Conservation (phyloP, 1,140 invertebrate genomes). For the Zaprionus nigranus region DNA sequence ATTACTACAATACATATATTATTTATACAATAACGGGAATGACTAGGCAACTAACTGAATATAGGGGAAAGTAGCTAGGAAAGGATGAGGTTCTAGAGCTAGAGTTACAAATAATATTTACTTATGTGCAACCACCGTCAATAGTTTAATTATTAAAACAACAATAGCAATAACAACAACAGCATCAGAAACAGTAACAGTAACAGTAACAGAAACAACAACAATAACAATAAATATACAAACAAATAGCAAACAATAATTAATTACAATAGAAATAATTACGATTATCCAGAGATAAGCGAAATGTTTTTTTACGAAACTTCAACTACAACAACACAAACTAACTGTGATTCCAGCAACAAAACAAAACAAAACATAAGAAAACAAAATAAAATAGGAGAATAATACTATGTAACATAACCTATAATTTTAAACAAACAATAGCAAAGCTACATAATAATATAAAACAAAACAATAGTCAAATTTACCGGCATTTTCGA, state of each 20-base stretch:
- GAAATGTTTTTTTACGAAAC: conserved; percentile 52
- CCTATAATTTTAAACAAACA: conserved; percentile 48
- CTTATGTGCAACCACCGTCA: conserved; percentile 73
- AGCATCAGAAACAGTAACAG: conserved; percentile 32
- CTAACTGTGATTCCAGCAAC: conserved; percentile 80
- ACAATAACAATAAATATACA: conserved; percentile 27
- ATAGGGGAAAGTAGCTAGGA: background rate
- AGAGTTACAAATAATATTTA: conserved; percentile 70
- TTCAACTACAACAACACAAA: conserved; percentile 79
- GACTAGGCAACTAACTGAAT: conserved; percentile 30
- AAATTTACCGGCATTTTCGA: conserved; percentile 16
- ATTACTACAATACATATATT: conserved; percentile 25
- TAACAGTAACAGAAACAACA: conserved; percentile 20
- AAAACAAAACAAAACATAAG: conserved; percentile 54
- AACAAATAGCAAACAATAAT: conserved; percentile 33
- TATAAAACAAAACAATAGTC: conserved; percentile 39
- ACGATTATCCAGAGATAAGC: conserved; percentile 28
- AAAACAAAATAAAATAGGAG: conserved; percentile 29
- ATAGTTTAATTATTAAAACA: conserved; percentile 69
- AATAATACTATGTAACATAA: conserved; percentile 28
- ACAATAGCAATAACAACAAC: conserved; percentile 40
- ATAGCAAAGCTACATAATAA: conserved; percentile 65
- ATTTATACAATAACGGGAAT: conserved; percentile 31
- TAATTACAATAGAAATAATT: conserved; percentile 43
- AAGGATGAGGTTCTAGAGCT: conserved; percentile 21